Conservation (phyloP, 35 echinoderm and acorn worm genomes). For the Hemicentrotus pulcherrimus region DNA sequence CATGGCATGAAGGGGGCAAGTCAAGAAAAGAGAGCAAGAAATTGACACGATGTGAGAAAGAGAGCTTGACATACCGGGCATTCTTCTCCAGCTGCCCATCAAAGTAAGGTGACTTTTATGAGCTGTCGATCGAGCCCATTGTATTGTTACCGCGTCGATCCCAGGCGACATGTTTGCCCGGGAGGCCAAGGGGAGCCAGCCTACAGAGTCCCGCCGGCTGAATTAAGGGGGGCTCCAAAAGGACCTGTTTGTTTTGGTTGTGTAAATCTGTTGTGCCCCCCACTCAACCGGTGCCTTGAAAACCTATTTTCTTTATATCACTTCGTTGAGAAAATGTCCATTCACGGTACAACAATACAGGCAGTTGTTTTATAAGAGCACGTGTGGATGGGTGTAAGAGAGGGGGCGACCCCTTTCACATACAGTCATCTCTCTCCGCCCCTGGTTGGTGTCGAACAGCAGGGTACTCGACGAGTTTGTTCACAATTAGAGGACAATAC, state of each 20-base stretch:
- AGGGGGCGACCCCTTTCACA: not conserved
- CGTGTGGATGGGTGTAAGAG: not conserved
- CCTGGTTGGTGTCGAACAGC: not conserved
- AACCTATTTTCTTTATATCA: not conserved
- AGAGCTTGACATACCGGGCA: constrained; percentile 37
- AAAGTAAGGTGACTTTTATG: constrained; percentile 37
- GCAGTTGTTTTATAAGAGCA: constrained; percentile 1
- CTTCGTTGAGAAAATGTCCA: constrained; percentile 35
- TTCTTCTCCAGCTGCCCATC: constrained; percentile 29
- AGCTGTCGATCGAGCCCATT: constrained; percentile 24
- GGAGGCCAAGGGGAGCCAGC: constrained; percentile 16
- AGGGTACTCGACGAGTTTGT: constrained; percentile 7
- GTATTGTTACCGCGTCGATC: constrained; percentile 25
- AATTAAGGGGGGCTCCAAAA: constrained; percentile 23
- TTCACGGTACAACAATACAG: not conserved
- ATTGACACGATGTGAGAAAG: constrained; percentile 31
- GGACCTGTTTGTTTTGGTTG: constrained; percentile 27
- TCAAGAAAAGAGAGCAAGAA: not conserved
- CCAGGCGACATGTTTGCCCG: constrained; percentile 23
- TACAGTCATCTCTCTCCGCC: not conserved
- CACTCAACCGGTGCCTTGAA: not conserved
- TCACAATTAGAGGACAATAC: constrained; percentile 26
- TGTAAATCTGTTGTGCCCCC: constrained; percentile 23
- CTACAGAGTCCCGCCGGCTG: constrained; percentile 30
- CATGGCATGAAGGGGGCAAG: not conserved